A percentile compares a stretch with the other conserved stretches of the same genome.
Evolutionary conservation across 2,888 invertebrate species (phyloP).

Genomic region (Diplolepis rosae): DNA sequence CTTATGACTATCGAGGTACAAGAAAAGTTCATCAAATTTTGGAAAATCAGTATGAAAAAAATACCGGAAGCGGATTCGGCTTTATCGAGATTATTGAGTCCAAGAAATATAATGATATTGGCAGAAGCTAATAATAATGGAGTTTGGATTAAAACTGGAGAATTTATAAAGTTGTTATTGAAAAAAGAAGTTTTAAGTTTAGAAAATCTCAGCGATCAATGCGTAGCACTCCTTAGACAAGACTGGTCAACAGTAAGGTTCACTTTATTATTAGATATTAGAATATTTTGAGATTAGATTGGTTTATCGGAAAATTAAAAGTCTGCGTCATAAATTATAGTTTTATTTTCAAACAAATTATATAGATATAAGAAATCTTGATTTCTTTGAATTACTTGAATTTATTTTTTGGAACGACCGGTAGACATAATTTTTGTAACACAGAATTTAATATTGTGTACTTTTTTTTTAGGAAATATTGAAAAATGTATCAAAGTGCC

Average conservation of each 20-base stretch:
- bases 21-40: slow-evolving; percentile 61
- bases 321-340: no score
- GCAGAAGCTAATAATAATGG: slow-evolving; percentile 51
- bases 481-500: slow-evolving; percentile 64
- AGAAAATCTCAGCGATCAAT: slow-evolving; percentile 80
- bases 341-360: not conserved
- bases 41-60: slow-evolving; percentile 58
- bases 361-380: not conserved
- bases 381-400: not conserved
- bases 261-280: not conserved
- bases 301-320: no score
- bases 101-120: slow-evolving; percentile 66
- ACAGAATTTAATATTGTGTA: not conserved
- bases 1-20: slow-evolving; percentile 59
- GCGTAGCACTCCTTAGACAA: slow-evolving; percentile 80
- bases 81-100: slow-evolving; percentile 62
- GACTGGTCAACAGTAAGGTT: slow-evolving; percentile 79
- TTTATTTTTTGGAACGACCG: no score
- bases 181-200: slow-evolving; percentile 77
- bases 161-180: slow-evolving; percentile 73
- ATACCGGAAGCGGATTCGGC: slow-evolving; percentile 53
- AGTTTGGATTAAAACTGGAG: slow-evolving; percentile 61
- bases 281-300: no score
- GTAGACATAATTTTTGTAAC: slow-evolving; percentile 1
- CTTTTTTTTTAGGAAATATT: slow-evolving; percentile 56